phyloP scores from a whole-genome alignment of 2,113 vertebrate species.

The Cepphus grylle region DNA sequence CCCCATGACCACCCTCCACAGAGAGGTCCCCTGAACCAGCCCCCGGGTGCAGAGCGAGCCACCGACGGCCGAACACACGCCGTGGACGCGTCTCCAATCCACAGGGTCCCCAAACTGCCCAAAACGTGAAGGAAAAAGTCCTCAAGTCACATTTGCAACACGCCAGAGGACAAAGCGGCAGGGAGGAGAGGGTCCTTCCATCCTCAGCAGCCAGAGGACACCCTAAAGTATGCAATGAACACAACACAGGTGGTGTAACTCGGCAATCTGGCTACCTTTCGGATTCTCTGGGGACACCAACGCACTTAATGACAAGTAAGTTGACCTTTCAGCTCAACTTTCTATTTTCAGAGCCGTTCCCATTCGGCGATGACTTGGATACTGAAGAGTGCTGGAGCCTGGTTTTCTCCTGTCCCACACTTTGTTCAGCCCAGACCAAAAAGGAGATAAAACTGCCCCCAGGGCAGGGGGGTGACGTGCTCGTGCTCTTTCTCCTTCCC shows the following conservation, averaged over 20 bases:
- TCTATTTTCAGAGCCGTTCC: neutral
- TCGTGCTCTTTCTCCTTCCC: neutral
- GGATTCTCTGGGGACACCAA: neutral
- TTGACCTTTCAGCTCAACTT: neutral
- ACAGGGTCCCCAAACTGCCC: neutral
- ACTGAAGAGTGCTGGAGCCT: neutral
- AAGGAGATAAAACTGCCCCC: neutral
- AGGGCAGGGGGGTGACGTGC: neutral
- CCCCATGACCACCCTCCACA: accelerated
- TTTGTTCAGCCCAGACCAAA: neutral
- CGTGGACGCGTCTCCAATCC: accelerated
- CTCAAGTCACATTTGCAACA: neutral
- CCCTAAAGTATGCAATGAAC: accelerated
- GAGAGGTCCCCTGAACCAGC: neutral
- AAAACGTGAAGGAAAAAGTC: neutral
- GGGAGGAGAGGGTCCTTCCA: neutral
- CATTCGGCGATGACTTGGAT: neutral
- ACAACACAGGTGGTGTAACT: neutral
- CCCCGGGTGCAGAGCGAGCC: neutral
- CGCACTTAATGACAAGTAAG: neutral
- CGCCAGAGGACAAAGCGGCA: accelerated
- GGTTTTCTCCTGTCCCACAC: neutral
- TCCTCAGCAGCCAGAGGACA: neutral
- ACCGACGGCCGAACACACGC: accelerated
- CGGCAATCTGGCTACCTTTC: neutral